Base-by-base conservation (phyloP, 2,797 vertebrate genomes). In the Epinephelus awoara region DNA sequence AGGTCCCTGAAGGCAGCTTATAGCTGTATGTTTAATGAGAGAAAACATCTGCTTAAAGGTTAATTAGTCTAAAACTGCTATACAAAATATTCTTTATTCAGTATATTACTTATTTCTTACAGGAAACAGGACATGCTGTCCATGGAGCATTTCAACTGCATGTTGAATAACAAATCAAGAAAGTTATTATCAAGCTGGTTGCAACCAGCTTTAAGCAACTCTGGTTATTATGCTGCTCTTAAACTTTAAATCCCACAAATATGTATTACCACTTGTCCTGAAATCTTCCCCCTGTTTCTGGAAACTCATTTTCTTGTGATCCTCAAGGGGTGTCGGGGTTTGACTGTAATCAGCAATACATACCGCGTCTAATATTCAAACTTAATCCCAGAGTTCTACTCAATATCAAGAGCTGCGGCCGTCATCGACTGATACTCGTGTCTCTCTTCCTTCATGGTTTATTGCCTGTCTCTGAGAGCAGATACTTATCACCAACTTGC, bases 281-380 rank as follows among this genome's bases (percentile, higher is more conserved):
- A 50, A 58, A 49, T 13, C 15, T 25, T 27, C 12, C 7, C 11
- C 40, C 19, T n/a, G 40, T 19, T 19, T 59, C 46, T 62, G 21
- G 18, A 72, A 52, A 72, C 34, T 34, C 0, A 51, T 61, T 71
- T 71, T 40, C 47, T 25, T 3, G 2, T 29, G 27, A 23, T 46
- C 19, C 25, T 63, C 50, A 64, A 13, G 10, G 61, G 47, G 14
- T 49, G 11, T 65, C 25, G 27, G 3, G 27, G n/a, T 46, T 66
- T 66, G 27, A 66, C 47, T 10, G 44, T 63, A 49, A 64, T 65
- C 6, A 65, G 25, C 4, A 51, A 34, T 38, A 65, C 38, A 38
- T 19, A 50, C 29, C 19, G 40, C n/a, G 13, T 4, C 13, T 25
- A 7, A 52, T 52, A 51, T 38, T 51, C 51, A 38, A 47, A 65